Evolutionary conservation across 2,888 invertebrate species (phyloP).

Genomic region (Adelognathus sp.): DNA sequence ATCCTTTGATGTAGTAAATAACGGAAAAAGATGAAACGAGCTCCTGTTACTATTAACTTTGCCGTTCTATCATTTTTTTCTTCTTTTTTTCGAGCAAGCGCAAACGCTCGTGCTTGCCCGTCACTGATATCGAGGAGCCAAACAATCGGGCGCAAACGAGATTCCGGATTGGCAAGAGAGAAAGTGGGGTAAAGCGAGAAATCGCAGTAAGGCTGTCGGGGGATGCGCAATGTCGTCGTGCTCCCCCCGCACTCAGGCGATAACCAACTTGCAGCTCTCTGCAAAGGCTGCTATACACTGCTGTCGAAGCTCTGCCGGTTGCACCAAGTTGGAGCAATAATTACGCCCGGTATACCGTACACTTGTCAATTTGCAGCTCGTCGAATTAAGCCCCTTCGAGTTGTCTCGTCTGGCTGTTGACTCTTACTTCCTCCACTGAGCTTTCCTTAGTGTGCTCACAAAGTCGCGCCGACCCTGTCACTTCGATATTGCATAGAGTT

Average conservation of each 20-base stretch:
- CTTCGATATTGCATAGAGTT: neutral
- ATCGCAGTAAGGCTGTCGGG: neutral
- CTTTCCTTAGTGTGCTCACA: neutral
- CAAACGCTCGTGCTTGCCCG: neutral
- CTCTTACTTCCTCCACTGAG: neutral
- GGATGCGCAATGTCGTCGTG: conserved; percentile 7
- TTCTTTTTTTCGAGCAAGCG: neutral
- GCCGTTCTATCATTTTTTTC: neutral
- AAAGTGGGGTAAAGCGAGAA: neutral
- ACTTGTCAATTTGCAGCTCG: conserved; percentile 41
- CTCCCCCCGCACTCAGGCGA: neutral
- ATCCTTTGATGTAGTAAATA: neutral
- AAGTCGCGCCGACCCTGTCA: neutral
- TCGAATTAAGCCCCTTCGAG: conserved; percentile 41
- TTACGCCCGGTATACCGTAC: conserved; percentile 28
- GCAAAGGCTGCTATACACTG: neutral
- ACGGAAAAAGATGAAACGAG: neutral
- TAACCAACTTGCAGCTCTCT: conserved; percentile 33
- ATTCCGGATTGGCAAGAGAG: neutral
- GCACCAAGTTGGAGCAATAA: conserved; percentile 40
- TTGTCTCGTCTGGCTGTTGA: conserved; percentile 28
- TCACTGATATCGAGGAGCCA: conserved; percentile 5
- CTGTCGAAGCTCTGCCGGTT: neutral
- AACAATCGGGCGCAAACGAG: conserved; percentile 19
- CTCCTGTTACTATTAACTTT: neutral